Conservation (phyloP, 2,113 vertebrate genomes). For the Crotalus tigris region DNA sequence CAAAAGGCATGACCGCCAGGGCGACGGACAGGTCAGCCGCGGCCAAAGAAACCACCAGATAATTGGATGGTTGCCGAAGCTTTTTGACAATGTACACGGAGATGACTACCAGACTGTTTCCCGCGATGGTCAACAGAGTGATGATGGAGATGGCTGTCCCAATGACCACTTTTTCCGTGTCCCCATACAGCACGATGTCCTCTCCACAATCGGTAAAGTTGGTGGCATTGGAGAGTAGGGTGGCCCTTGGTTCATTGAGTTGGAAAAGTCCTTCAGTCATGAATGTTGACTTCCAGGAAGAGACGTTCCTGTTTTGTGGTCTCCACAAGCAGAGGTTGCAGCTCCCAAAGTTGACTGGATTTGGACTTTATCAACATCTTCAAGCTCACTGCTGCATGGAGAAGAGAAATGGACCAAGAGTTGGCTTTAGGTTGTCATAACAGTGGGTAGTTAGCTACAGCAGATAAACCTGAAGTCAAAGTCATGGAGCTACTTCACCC, state of each 20-base stretch:
- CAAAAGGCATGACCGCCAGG: constrained; percentile 77
- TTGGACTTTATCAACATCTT: constrained; percentile 59
- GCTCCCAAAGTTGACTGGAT: constrained; percentile 48
- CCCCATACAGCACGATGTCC: constrained; percentile 71
- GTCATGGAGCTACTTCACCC: not conserved
- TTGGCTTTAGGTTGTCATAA: not conserved
- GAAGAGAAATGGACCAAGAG: not conserved
- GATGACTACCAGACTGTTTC: constrained; percentile 76
- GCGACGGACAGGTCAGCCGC: constrained; percentile 76
- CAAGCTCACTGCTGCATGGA: not conserved
- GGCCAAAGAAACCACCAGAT: constrained; percentile 76
- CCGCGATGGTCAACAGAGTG: constrained; percentile 71
- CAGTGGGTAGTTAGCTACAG: not conserved
- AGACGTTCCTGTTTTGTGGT: constrained; percentile 35
- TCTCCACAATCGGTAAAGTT: constrained; percentile 67
- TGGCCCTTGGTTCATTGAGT: constrained; percentile 48
- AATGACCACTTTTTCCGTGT: constrained; percentile 72
- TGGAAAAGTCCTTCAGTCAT: constrained; percentile 63
- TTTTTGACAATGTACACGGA: constrained; percentile 79
- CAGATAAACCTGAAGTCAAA: not conserved
- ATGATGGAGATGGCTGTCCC: constrained; percentile 73
- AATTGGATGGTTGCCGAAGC: constrained; percentile 78
- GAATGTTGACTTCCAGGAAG: constrained; percentile 50
- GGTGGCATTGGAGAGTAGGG: constrained; percentile 55
- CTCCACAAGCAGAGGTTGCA: constrained; percentile 51